phyloP scores from a whole-genome alignment of 2,888 invertebrate genomes.

The Mesorhabditis sp. region DNA sequence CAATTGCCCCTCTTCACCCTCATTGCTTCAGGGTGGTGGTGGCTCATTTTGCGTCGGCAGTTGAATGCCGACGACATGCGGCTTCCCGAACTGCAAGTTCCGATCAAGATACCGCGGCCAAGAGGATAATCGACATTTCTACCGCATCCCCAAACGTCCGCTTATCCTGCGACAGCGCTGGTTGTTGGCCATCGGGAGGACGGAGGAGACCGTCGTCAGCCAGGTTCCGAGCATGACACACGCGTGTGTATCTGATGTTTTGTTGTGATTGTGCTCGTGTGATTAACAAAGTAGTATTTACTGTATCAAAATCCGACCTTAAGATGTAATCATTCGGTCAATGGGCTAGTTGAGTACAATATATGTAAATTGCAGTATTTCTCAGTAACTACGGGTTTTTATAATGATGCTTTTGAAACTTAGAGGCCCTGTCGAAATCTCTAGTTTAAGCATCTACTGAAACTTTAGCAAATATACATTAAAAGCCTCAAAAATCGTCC shows the following conservation, averaged over 20 bases:
- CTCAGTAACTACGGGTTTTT: too few species aligned
- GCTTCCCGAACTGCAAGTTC: slow-evolving; percentile 61
- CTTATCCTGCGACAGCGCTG: slow-evolving; percentile 59
- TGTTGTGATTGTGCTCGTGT: background rate
- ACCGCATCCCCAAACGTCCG: slow-evolving; percentile 61
- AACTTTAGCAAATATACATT: too few species aligned
- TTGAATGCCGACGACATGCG: slow-evolving; percentile 60
- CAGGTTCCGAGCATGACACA: slow-evolving; percentile 51
- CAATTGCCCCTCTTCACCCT: background rate
- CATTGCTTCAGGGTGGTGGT: slow-evolving; percentile 3
- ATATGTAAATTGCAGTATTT: too few species aligned
- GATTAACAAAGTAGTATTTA: background rate
- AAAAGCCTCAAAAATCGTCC: too few species aligned
- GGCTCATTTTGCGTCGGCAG: slow-evolving; percentile 7
- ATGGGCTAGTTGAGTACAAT: too few species aligned
- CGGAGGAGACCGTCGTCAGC: slow-evolving; percentile 60
- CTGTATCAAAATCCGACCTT: slow-evolving; percentile 7
- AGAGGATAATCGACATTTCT: slow-evolving; percentile 61
- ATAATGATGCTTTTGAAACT: too few species aligned
- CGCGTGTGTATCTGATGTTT: background rate
- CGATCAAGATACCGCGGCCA: slow-evolving; percentile 59
- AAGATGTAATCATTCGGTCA: background rate
- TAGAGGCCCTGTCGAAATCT: too few species aligned
- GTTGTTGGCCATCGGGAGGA: slow-evolving; percentile 60
- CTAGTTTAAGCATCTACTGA: too few species aligned